phyloP scores from a whole-genome alignment of 2,797 vertebrate genomes.

The Enteromius paludinosus region DNA sequence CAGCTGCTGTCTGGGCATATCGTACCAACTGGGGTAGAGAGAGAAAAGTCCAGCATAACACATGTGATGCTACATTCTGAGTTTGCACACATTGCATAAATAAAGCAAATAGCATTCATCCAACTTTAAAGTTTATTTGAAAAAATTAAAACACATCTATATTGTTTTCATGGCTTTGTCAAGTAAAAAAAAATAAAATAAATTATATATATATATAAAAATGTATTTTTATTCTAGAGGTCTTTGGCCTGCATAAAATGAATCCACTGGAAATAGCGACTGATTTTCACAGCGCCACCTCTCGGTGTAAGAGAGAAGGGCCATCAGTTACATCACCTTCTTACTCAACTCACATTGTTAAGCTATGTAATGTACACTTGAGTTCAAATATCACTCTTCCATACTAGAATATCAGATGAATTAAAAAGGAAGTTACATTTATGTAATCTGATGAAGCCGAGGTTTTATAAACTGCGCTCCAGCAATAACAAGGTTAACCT shows the following conservation, averaged over 20 bases:
- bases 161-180: not conserved
- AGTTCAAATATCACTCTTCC: not conserved
- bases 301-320: not conserved
- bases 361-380: not conserved
- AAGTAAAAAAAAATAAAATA: not conserved
- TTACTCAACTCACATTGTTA: conserved; percentile 1
- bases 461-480: not conserved
- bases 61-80: not conserved
- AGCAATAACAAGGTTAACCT: not conserved
- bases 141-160: not conserved
- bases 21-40: conserved; percentile 67
- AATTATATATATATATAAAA: not conserved
- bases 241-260: not conserved
- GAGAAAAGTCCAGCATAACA: not conserved
- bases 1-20: conserved; percentile 67
- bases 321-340: not conserved
- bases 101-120: not conserved
- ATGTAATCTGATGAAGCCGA: not conserved
- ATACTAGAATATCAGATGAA: not conserved
- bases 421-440: not conserved
- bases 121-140: not conserved
- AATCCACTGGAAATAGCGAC: not conserved
- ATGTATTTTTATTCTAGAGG: not conserved
- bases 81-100: conserved; percentile 67
- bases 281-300: not conserved